A percentile compares a stretch with the other conserved stretches of the same genome.
These are phyloP conservation scores for Poeciliopsis infans DNA, from an alignment of 2,797 vertebrate species.

Conservation along the genomic window DNA sequence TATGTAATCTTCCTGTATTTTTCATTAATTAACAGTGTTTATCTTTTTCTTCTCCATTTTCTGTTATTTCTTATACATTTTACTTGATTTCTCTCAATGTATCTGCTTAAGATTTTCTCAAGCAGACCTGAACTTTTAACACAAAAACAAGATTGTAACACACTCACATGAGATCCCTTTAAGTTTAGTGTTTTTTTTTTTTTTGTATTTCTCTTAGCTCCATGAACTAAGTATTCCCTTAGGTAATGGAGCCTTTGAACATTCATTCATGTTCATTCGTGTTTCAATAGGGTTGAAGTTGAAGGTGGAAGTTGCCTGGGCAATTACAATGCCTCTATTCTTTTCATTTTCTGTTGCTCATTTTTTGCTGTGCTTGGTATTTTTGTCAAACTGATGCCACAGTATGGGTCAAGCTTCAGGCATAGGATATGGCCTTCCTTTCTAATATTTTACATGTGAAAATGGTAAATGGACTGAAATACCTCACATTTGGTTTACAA, in stretches of 20 bases:
- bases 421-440: neutral
- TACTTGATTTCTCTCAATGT: neutral
- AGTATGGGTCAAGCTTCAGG: neutral
- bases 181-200: conserved; percentile 26
- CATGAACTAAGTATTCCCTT: neutral
- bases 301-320: neutral
- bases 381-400: neutral
- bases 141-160: conserved; percentile 22
- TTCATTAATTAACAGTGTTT: neutral
- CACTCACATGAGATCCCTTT: conserved; percentile 16
- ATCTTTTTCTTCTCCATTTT: conserved; percentile 1
- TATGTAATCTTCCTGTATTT: conserved; percentile 27
- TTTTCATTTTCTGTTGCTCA: neutral
- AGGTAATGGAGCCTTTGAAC: neutral
- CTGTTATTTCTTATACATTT: neutral
- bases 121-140: conserved; percentile 18
- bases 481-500: neutral
- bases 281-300: neutral
- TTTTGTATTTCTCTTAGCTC: neutral
- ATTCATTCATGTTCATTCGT: neutral
- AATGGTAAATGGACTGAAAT: neutral
- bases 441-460: neutral
- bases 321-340: neutral
- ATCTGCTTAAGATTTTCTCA: neutral
- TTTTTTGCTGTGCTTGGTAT: neutral